Evolutionary conservation across 2,888 invertebrate species (phyloP), one percentile per base, ranked within the genome.

Genomic region (Coleophora deauratella): DNA sequence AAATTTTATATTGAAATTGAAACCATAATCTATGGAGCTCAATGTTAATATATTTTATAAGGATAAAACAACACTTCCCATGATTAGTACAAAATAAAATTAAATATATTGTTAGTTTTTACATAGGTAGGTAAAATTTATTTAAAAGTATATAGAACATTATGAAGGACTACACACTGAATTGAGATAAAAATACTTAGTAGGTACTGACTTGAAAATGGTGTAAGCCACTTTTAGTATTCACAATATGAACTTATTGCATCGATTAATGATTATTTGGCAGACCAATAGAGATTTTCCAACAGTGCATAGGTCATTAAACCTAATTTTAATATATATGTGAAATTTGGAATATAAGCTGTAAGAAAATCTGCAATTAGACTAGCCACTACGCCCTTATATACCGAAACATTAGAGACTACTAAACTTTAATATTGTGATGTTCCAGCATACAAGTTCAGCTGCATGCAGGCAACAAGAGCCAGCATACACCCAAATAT

Each of bases 1-100:
- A 9, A 21, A 21, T 37, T 40, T 34, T 7, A 11, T 10, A 31
- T 11, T n/a, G 31, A 31, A n/a, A 85, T 76, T 82, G 67, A 86
- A 86, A 86, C 85, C 66, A 85, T 73, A 81, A 72, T 82, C 57
- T 73, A 72, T 76, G 76, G 86, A 86, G 82, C 79, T 85, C 78
- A 86, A 86, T 86, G 84, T 84, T 86, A 86, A 86, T 86, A 86
- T 86, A 86, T 86, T 86, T 82, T 82, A 68, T 81, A 82, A 84
- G 81, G 84, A 81, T 80, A 85, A 86, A 86, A 86, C 85, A 86
- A 86, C 86, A 86, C 84, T 81, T 86, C 77, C 84, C 84, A 76
- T 80, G 77, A 85, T 86, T 86, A 86, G 86, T 86, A 86, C 74
- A 86, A 86, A 86, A 86, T 80, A 82, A 86, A 86, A 85, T 77